phyloP scores from a whole-genome alignment of 2,113 vertebrate species.

The Malurus alboscapulatus region DNA sequence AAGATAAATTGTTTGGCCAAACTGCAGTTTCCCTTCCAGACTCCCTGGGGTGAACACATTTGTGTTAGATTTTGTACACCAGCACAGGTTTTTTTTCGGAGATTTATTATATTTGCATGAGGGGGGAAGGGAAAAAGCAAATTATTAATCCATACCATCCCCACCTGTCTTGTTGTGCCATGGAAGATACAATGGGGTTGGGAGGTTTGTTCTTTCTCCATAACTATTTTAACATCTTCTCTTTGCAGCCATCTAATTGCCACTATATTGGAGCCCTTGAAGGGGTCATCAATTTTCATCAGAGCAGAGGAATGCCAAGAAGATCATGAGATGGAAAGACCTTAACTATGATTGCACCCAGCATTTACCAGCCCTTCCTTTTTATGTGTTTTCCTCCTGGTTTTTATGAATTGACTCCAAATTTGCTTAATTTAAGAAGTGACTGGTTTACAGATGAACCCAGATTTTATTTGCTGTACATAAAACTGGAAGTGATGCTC shows the following conservation, averaged over 20 bases:
- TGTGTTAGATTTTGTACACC: not conserved
- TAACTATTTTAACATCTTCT: not conserved
- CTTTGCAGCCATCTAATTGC: not conserved
- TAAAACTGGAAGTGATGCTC: not conserved
- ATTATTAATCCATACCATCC: not conserved
- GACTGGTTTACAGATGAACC: not conserved
- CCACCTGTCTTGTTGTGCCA: not conserved
- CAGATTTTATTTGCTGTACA: not conserved
- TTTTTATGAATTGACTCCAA: not conserved
- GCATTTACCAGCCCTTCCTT: not conserved
- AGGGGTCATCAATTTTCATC: not conserved
- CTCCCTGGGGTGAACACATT: not conserved
- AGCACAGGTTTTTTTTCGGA: not conserved
- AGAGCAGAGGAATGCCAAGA: not conserved
- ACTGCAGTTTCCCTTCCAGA: not conserved
- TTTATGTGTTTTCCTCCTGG: not conserved
- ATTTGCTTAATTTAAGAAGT: not conserved
- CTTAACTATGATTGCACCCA: not conserved
- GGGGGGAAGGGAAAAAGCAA: fast-evolving
- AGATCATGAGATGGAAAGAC: not conserved
- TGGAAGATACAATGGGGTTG: not conserved
- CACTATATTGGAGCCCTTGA: not conserved
- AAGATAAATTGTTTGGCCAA: not conserved
- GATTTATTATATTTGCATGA: not conserved
- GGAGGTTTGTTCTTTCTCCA: not conserved